Evolutionary conservation across 2,113 vertebrate species (phyloP).

Genomic region (Phycodurus eques): DNA sequence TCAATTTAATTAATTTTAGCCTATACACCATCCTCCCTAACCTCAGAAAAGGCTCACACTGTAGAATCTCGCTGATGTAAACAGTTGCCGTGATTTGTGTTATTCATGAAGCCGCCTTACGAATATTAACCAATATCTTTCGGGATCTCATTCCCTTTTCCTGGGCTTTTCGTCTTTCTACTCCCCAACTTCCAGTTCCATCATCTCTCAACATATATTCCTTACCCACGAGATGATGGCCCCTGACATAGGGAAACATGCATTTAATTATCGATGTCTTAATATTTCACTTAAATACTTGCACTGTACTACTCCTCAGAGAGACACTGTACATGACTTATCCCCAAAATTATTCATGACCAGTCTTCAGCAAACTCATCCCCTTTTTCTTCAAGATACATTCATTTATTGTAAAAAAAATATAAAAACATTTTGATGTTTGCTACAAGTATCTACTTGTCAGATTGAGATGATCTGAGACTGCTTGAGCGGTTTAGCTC

Average conservation of each 20-base stretch:
- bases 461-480: conserved; percentile 35
- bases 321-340: conserved; percentile 59
- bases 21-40: neutral
- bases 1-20: neutral
- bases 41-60: neutral
- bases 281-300: conserved; percentile 62
- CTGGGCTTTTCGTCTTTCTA: conserved; percentile 11
- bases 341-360: conserved; percentile 41
- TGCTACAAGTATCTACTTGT: conserved; percentile 22
- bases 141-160: conserved; percentile 10
- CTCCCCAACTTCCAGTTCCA: conserved; percentile 33
- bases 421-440: conserved; percentile 15
- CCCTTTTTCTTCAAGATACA: conserved; percentile 30
- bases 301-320: conserved; percentile 38
- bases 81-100: conserved; percentile 27
- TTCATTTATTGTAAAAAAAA: conserved; percentile 43
- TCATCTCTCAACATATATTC: conserved; percentile 37
- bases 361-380: conserved; percentile 24
- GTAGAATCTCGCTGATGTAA: conserved; percentile 9
- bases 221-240: conserved; percentile 32
- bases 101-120: conserved; percentile 35
- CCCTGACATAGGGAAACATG: conserved; percentile 45
- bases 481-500: conserved; percentile 15
- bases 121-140: conserved; percentile 29
- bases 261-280: conserved; percentile 58